phyloP scores from a whole-genome alignment of 2,797 vertebrate species.

The Diplodus puntazzo region DNA sequence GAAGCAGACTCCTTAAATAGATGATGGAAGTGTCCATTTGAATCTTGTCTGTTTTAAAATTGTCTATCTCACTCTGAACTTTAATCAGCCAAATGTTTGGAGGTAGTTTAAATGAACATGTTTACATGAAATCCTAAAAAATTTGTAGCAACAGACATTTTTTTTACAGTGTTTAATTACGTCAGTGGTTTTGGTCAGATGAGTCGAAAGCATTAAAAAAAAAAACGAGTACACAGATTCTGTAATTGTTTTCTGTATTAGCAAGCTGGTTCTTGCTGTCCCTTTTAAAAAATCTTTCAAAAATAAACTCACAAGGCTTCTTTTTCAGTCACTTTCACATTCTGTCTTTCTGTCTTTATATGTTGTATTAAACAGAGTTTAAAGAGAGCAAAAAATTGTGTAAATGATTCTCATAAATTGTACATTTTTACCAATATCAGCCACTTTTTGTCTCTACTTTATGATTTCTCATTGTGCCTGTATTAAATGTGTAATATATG shows the following conservation, averaged over 20 bases:
- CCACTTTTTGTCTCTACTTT: slow-evolving; percentile 86
- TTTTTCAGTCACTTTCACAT: slow-evolving; percentile 79
- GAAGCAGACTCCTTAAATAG: slow-evolving; percentile 45
- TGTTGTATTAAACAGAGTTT: slow-evolving; percentile 80
- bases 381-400: slow-evolving; percentile 86
- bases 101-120: slow-evolving; percentile 29
- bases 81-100: slow-evolving; percentile 61
- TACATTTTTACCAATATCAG: slow-evolving; percentile 91
- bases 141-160: slow-evolving; percentile 54
- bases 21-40: slow-evolving; percentile 22
- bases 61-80: slow-evolving; percentile 35
- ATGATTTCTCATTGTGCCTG: slow-evolving; percentile 86
- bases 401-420: slow-evolving; percentile 93
- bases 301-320: slow-evolving; percentile 74
- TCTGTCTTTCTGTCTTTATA: slow-evolving; percentile 83
- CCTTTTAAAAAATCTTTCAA: slow-evolving; percentile 76
- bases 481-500: slow-evolving; percentile 92
- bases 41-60: slow-evolving; percentile 2
- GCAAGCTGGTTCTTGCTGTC: slow-evolving; percentile 99
- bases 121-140: slow-evolving; percentile 58
- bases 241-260: slow-evolving; percentile 69
- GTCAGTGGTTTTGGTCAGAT: slow-evolving; percentile 24
- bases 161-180: slow-evolving; percentile 31
- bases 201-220: slow-evolving; percentile 28
- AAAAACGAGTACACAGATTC: slow-evolving; percentile 27